phyloP scores from a whole-genome alignment of 2,888 invertebrate species.

The Scaptomyza flava region DNA sequence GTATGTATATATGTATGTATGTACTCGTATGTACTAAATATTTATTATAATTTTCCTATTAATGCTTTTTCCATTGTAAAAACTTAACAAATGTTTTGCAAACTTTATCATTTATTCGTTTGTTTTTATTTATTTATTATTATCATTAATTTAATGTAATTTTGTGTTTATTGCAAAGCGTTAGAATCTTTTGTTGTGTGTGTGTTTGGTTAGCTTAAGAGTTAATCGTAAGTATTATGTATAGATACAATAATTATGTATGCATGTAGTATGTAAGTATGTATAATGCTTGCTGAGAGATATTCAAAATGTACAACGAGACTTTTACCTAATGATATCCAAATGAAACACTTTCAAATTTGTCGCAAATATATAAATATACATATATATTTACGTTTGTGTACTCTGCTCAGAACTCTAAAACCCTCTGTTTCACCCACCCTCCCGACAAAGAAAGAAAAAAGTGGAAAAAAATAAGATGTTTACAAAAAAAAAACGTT shows the following conservation, averaged over 20 bases:
- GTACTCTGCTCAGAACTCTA: slow-evolving; percentile 33
- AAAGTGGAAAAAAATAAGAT: slow-evolving; percentile 22
- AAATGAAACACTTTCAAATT: slow-evolving; percentile 38
- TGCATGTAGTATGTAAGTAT: slow-evolving; percentile 39
- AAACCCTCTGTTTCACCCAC: background rate
- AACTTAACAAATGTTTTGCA: slow-evolving; percentile 77
- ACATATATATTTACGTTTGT: slow-evolving; percentile 15
- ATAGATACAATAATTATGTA: slow-evolving; percentile 46
- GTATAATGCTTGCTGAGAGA: slow-evolving; percentile 63
- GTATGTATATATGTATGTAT: slow-evolving; percentile 10
- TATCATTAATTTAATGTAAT: slow-evolving; percentile 18
- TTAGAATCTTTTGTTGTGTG: slow-evolving; percentile 39
- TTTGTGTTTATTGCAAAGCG: slow-evolving; percentile 57
- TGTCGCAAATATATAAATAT: slow-evolving; percentile 3
- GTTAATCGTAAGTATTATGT: slow-evolving; percentile 46
- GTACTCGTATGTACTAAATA: slow-evolving; percentile 38
- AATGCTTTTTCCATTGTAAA: slow-evolving; percentile 71
- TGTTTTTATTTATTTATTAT: slow-evolving; percentile 11
- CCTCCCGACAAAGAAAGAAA: background rate
- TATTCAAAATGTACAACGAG: slow-evolving; percentile 69
- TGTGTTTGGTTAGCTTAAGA: slow-evolving; percentile 44
- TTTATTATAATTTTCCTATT: slow-evolving; percentile 57
- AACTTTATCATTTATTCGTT: slow-evolving; percentile 60
- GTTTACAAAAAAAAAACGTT: slow-evolving; percentile 27
- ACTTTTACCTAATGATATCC: slow-evolving; percentile 56